phyloP scores from a whole-genome alignment of 2,113 vertebrate genomes.

The Lepisosteus oculatus region DNA sequence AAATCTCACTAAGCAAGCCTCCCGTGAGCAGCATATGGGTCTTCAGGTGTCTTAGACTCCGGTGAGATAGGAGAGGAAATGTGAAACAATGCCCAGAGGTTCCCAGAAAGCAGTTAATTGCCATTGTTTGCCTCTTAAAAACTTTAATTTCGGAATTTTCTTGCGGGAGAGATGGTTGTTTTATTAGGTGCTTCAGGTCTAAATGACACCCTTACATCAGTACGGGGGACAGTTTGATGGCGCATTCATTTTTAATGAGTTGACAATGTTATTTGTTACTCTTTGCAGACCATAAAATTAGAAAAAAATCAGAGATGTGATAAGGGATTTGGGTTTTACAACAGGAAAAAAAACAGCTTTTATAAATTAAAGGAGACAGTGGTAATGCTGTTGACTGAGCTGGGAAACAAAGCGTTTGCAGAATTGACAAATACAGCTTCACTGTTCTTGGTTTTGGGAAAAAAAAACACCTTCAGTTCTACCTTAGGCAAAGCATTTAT shows the following conservation, averaged over 20 bases:
- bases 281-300: slow-evolving; percentile 56
- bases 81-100: slow-evolving; percentile 39
- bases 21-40: neutral
- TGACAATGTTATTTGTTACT: slow-evolving; percentile 63
- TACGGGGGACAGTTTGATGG: slow-evolving; percentile 70
- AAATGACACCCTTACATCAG: slow-evolving; percentile 73
- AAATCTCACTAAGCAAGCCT: neutral
- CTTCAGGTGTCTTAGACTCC: neutral
- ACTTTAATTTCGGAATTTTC: slow-evolving; percentile 64
- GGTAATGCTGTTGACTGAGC: neutral
- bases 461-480: slow-evolving; percentile 5
- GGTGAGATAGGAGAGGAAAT: slow-evolving; percentile 33
- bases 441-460: neutral
- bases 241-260: slow-evolving; percentile 73
- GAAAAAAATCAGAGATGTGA: slow-evolving; percentile 58
- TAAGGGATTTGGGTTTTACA: slow-evolving; percentile 61
- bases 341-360: slow-evolving; percentile 40
- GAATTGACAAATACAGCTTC: neutral
- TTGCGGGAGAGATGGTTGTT: slow-evolving; percentile 67
- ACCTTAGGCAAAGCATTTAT: slow-evolving; percentile 14
- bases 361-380: neutral
- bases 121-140: slow-evolving; percentile 65
- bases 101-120: slow-evolving; percentile 53
- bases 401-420: neutral
- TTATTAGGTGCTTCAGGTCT: slow-evolving; percentile 68